Conservation (phyloP, 2,888 invertebrate genomes). For the Cyclophora albipunctata region DNA sequence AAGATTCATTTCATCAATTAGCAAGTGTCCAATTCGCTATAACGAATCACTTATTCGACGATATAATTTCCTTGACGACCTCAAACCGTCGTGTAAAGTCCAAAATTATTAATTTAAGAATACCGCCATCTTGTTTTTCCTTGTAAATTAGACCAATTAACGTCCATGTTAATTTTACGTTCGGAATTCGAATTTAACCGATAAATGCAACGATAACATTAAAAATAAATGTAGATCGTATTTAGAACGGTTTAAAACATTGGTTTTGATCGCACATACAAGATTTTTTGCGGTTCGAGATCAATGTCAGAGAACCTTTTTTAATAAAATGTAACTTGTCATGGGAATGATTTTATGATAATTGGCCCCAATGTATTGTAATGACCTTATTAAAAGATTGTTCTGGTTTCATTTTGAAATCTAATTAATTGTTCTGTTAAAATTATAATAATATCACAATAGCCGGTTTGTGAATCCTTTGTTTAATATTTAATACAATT, state of each 20-base stretch:
- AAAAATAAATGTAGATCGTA: constrained; percentile 15
- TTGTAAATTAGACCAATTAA: constrained; percentile 21
- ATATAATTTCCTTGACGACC: constrained; percentile 7
- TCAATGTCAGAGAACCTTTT: constrained; percentile 9
- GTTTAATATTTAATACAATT: no score
- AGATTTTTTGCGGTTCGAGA: constrained; percentile 10
- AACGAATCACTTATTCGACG: constrained; percentile 6
- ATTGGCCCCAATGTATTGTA: constrained; percentile 7
- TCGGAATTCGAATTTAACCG: constrained; percentile 13
- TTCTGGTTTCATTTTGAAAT: not conserved
- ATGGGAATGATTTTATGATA: constrained; percentile 18
- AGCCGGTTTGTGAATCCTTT: no score
- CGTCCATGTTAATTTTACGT: constrained; percentile 15
- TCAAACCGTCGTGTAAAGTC: constrained; percentile 9
- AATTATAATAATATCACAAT: no score
- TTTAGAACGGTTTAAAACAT: constrained; percentile 11
- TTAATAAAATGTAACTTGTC: constrained; percentile 11
- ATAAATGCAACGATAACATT: constrained; percentile 18
- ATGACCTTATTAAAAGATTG: not conserved
- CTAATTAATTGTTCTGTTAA: constrained; percentile 7
- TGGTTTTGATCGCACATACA: constrained; percentile 14
- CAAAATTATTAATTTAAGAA: constrained; percentile 17
- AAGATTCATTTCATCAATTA: not conserved
- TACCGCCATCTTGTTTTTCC: constrained; percentile 13
- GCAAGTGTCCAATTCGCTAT: constrained; percentile 3